phyloP scores from a whole-genome alignment of 2,888 invertebrate species.

The Agrotis ipsilon region DNA sequence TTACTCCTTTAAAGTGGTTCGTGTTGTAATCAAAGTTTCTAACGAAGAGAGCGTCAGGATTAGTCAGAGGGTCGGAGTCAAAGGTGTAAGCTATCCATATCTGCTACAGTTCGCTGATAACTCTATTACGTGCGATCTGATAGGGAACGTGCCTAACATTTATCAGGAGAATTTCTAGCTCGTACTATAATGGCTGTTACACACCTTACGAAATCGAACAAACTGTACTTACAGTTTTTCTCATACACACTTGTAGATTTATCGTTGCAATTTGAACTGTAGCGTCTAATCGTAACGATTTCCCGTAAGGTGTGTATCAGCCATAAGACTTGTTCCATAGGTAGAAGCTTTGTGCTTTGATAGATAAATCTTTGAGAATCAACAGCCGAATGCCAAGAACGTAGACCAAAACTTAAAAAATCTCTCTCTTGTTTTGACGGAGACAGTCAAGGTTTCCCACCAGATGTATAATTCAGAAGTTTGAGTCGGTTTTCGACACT shows the following conservation, averaged over 20 bases:
- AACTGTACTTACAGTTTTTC: too few species aligned
- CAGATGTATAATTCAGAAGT: conserved; percentile 35
- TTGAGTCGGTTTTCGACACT: conserved; percentile 20
- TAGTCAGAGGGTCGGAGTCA: conserved; percentile 28
- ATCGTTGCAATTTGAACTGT: too few species aligned
- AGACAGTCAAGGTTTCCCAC: not conserved
- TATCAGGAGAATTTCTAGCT: conserved; percentile 1
- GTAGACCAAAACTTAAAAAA: not conserved
- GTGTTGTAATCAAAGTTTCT: not conserved
- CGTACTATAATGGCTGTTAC: not conserved
- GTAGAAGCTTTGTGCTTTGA: not conserved
- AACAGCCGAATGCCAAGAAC: not conserved
- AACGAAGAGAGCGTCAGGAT: conserved; percentile 5
- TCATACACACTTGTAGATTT: too few species aligned
- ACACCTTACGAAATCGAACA: too few species aligned
- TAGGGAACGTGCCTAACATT: conserved; percentile 13
- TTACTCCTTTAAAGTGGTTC: not conserved
- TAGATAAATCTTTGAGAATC: not conserved
- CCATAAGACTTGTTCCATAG: not conserved
- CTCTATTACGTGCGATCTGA: conserved; percentile 14
- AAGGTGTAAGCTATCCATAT: conserved; percentile 22
- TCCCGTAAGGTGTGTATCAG: too few species aligned
- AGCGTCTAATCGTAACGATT: too few species aligned
- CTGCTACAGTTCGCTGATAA: conserved; percentile 22
- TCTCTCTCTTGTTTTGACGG: conserved; percentile 3